phyloP scores from a whole-genome alignment of 2,797 vertebrate species.

The Eulemur rubriventer region DNA sequence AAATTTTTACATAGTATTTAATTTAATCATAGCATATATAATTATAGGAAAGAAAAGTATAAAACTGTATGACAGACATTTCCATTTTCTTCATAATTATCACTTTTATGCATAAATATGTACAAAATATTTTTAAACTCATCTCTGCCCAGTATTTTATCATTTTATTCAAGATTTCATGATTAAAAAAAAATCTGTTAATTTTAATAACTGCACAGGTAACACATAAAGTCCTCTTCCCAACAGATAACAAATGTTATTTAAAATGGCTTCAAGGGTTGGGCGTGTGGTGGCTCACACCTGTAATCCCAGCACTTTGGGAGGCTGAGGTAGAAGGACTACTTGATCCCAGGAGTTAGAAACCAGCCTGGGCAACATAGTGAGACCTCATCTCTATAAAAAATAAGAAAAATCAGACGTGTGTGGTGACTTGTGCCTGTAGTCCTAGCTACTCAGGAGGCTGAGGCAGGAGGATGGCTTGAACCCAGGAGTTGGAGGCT shows the following conservation, averaged over 20 bases:
- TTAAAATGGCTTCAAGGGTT: neutral
- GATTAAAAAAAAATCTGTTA: neutral
- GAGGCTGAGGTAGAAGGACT: neutral
- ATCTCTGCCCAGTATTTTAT: neutral
- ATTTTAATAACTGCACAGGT: slow-evolving; percentile 10
- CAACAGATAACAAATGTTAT: neutral
- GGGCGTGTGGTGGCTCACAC: neutral
- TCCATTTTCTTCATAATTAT: neutral
- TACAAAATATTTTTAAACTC: slow-evolving; percentile 16
- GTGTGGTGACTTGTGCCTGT: neutral
- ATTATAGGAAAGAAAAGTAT: neutral
- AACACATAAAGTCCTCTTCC: neutral
- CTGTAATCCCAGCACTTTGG: neutral
- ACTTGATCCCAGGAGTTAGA: neutral
- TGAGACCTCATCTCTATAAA: neutral
- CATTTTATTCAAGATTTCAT: neutral
- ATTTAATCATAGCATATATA: neutral
- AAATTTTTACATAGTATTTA: neutral
- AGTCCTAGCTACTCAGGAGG: neutral
- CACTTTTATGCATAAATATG: neutral
- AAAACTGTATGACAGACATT: neutral
- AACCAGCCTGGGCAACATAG: neutral
- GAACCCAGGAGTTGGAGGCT: neutral
- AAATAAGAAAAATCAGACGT: neutral
- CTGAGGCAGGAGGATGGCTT: neutral